Conservation (phyloP, 2,888 invertebrate genomes). For the Lasioglossum morio region DNA sequence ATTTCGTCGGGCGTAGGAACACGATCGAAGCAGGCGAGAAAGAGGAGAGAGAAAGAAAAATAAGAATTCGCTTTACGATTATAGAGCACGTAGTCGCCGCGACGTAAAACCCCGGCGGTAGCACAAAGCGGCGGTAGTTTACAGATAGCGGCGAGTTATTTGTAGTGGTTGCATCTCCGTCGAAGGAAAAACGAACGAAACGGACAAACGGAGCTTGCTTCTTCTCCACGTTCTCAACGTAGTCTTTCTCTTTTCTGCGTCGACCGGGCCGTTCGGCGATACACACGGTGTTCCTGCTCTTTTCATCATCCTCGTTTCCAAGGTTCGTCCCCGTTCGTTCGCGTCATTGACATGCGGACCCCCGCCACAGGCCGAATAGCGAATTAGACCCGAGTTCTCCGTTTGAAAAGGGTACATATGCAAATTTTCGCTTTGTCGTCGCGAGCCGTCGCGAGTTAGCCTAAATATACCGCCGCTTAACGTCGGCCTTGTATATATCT, state of each 20-base stretch:
- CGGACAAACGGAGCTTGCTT: constrained; percentile 32
- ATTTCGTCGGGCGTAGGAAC: constrained; percentile 21
- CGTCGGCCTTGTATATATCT: constrained; percentile 36
- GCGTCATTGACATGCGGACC: constrained; percentile 56
- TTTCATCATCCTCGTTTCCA: constrained; percentile 15
- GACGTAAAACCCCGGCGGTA: constrained; percentile 63
- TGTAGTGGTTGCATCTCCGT: constrained; percentile 63
- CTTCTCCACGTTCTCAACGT: constrained; percentile 11
- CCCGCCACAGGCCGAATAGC: constrained; percentile 49
- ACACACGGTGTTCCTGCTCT: not conserved
- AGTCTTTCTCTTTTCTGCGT: constrained; percentile 18
- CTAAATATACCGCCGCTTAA: not conserved
- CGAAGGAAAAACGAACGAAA: constrained; percentile 64
- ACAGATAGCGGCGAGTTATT: constrained; percentile 73
- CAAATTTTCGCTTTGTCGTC: constrained; percentile 60
- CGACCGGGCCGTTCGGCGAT: not conserved
- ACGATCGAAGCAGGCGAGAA: not conserved
- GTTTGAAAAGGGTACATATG: constrained; percentile 53
- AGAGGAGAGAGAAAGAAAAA: constrained; percentile 31
- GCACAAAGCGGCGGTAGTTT: constrained; percentile 71
- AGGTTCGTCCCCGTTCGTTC: constrained; percentile 5
- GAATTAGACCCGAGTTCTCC: constrained; percentile 54
- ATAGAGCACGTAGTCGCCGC: constrained; percentile 66
- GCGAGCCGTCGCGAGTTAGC: constrained; percentile 22
- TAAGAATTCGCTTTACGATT: constrained; percentile 67